Evolutionary conservation across 2,888 invertebrate species (phyloP), one percentile per base, ranked within the genome.

Genomic region (Adineta ricciae): DNA sequence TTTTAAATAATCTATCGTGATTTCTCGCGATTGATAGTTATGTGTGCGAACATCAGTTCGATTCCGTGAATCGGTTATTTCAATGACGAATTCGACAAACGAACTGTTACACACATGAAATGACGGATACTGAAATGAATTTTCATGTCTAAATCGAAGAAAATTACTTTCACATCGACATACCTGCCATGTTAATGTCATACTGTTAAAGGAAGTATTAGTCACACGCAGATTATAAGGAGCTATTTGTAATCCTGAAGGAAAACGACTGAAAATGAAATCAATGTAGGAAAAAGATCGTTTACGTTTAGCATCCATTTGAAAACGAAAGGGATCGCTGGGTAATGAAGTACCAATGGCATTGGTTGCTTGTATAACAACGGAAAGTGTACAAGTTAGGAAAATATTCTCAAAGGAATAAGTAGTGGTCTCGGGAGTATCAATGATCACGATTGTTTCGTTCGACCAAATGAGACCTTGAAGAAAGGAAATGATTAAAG

Each of bases 51-150:
- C 24, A 41, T 14, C 3, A 38, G 78, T 41, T n/a, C 41, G 41
- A 78, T 78, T 78, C n/a, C 24, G 24, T 78, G 38, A 41, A 41
- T 78, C 24, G 9, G 7, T n/a, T 2, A 78, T 41, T 41, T 78
- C 41, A 41, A 78, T 78, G 9, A 78, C 3, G n/a, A 41, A 78
- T 41, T 78, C 41, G 11, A 38, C 11, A 4, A n/a, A 41, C 41
- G 78, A 41, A n/a, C 41, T 9, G 9, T 78, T 11, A 21, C 78
- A 78, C 9, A n/a, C 14, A n/a, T 41, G 24, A 38, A 41, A n/a
- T 41, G 41, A 41, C 41, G 78, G 78, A 78, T 78, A 41, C 78
- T 78, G 41, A 78, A 78, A 24, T n/a, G n/a, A n/a, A n/a, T n/a
- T n/a, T n/a, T n/a, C n/a, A n/a, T n/a, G n/a, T n/a, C n/a, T n/a